phyloP scores from a whole-genome alignment of 2,888 invertebrate genomes.

The Norana najaformis region DNA sequence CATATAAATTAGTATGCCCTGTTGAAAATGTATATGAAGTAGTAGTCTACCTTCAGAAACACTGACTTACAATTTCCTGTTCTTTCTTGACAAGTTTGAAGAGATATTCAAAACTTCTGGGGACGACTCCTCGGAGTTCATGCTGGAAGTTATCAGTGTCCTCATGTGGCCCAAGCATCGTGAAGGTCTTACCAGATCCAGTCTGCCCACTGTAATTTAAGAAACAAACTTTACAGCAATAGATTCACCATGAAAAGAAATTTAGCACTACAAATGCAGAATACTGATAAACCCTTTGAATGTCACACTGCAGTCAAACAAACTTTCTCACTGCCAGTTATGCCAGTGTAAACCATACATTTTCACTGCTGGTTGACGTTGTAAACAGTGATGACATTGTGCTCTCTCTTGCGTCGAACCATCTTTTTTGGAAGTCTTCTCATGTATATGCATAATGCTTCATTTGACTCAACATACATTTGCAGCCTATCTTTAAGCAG shows the following conservation, averaged over 20 bases:
- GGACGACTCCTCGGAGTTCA: conserved; percentile 60
- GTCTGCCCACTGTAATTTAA: conserved; percentile 60
- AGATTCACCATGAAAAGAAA: not conserved
- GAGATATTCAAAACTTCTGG: conserved; percentile 60
- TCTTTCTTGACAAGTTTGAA: conserved; percentile 56
- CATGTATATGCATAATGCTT: not conserved
- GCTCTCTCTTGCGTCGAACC: not conserved
- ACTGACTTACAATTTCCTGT: conserved; percentile 44
- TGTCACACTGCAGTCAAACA: not conserved
- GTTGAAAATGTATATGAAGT: too few species aligned
- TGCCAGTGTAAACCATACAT: not conserved
- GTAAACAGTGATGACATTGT: too few species aligned
- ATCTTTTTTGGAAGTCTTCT: too few species aligned
- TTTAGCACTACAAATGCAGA: too few species aligned
- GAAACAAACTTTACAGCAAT: not conserved
- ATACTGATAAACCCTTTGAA: not conserved
- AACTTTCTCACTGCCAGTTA: not conserved
- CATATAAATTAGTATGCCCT: too few species aligned
- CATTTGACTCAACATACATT: too few species aligned
- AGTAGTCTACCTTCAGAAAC: too few species aligned
- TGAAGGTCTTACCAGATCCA: conserved; percentile 64
- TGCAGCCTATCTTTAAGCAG: not conserved
- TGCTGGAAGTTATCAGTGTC: conserved; percentile 55
- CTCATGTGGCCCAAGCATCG: conserved; percentile 62
- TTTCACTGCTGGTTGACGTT: too few species aligned